Evolutionary conservation across 35 echinoderm and acorn worm genomes (phyloP).

Genomic region (Heliocidaris tuberculata): DNA sequence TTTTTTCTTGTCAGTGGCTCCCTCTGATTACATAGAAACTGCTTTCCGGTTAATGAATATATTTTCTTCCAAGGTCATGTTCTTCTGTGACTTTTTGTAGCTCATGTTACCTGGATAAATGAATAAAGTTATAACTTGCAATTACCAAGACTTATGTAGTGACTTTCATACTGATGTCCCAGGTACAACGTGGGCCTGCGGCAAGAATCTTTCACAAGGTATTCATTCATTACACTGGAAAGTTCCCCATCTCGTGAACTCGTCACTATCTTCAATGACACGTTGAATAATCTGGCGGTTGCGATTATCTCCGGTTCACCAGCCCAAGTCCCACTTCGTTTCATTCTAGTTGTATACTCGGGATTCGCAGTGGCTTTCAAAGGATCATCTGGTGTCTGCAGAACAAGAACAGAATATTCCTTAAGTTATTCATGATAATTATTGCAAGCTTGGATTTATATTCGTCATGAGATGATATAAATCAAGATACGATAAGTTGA

Average conservation of each 20-base stretch:
- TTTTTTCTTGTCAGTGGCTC: too few species aligned
- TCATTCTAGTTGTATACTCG: not conserved
- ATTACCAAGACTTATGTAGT: not conserved
- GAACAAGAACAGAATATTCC: not conserved
- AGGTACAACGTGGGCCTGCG: not conserved
- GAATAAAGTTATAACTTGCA: too few species aligned
- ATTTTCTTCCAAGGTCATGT: too few species aligned
- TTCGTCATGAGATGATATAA: too few species aligned
- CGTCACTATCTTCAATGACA: not conserved
- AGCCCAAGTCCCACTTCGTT: not conserved
- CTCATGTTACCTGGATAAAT: too few species aligned
- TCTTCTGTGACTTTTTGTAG: too few species aligned
- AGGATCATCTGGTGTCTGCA: not conserved
- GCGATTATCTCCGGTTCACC: not conserved
- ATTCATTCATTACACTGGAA: conserved; percentile 17
- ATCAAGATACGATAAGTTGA: too few species aligned
- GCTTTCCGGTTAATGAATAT: too few species aligned
- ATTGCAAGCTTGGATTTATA: too few species aligned
- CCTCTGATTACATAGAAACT: too few species aligned
- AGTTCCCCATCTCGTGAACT: not conserved
- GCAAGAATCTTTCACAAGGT: not conserved
- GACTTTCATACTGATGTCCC: not conserved
- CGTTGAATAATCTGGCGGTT: not conserved
- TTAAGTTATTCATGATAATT: too few species aligned
- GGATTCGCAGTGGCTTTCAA: not conserved